These are phyloP conservation scores for Gymnodraco acuticeps DNA, from an alignment of 2,797 vertebrate species.

Conservation along the genomic window DNA sequence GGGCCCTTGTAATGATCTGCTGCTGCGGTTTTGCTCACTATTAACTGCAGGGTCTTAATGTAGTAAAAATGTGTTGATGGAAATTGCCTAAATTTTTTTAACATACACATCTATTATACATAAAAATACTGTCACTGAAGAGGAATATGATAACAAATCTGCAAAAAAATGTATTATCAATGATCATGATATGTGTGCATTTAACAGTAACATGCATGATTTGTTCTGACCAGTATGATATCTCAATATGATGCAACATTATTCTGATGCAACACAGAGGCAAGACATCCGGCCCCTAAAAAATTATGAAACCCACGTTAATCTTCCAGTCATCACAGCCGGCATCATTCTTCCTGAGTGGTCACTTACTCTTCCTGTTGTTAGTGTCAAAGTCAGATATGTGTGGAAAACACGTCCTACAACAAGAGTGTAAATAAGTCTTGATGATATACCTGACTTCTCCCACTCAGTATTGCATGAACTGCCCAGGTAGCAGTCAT, in stretches of 20 bases:
- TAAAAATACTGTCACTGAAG: no score
- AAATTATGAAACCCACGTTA: constrained; percentile 46
- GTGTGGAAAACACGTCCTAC: background rate
- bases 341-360: background rate
- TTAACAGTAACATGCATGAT: constrained; percentile 1
- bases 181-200: background rate
- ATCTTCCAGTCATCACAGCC: constrained; percentile 22
- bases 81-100: background rate
- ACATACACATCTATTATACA: no score
- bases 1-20: constrained; percentile 3
- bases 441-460: background rate
- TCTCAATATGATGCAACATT: constrained; percentile 46
- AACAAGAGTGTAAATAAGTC: background rate
- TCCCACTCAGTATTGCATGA: background rate
- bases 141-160: no score
- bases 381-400: background rate
- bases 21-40: constrained; percentile 1
- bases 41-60: background rate
- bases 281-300: constrained; percentile 33
- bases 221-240: constrained; percentile 5
- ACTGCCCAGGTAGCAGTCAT: background rate
- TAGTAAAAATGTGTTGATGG: background rate
- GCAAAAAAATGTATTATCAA: no score
- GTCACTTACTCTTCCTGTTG: constrained; percentile 18
- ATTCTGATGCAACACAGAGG: constrained; percentile 62